A percentile compares a stretch with the other conserved stretches of the same genome.
Evolutionary conservation across 2,888 invertebrate species (phyloP).

Genomic region (Scaeva pyrastri): DNA sequence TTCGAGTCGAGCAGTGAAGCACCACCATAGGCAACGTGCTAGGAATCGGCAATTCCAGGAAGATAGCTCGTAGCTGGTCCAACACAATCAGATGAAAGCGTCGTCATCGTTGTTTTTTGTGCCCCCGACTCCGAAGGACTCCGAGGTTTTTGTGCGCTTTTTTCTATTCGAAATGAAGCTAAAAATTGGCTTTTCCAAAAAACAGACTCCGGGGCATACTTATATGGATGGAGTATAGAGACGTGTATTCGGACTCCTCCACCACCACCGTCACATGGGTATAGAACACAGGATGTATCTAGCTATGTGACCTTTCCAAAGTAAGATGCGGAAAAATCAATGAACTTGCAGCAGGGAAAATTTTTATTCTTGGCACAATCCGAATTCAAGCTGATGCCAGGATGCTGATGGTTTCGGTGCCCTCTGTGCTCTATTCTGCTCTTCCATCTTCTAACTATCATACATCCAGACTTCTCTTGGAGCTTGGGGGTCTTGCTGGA

Average conservation of each 20-base stretch:
- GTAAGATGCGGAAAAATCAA: conserved; percentile 74
- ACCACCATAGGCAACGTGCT: conserved; percentile 65
- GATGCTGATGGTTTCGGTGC: background rate
- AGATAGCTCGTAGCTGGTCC: conserved; percentile 25
- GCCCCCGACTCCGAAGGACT: background rate
- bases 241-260: background rate
- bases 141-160: conserved; percentile 20
- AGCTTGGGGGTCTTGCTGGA: conserved; percentile 24
- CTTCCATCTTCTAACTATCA: conserved; percentile 3
- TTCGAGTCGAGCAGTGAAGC: conserved; percentile 30
- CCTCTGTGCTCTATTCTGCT: background rate
- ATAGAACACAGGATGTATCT: conserved; percentile 22
- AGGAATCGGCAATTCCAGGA: conserved; percentile 62
- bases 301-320: conserved; percentile 57
- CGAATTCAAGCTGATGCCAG: conserved; percentile 49
- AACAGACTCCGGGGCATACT: conserved; percentile 65
- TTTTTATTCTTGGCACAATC: conserved; percentile 74
- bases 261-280: background rate
- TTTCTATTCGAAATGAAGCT: conserved; percentile 27
- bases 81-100: conserved; percentile 56
- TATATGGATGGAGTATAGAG: conserved; percentile 32
- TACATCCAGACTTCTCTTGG: conserved; percentile 12
- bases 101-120: conserved; percentile 26
- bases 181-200: conserved; percentile 62
- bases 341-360: conserved; percentile 68